Evolutionary conservation across 1,140 invertebrate species (phyloP).

Genomic region (Delia radicum): DNA sequence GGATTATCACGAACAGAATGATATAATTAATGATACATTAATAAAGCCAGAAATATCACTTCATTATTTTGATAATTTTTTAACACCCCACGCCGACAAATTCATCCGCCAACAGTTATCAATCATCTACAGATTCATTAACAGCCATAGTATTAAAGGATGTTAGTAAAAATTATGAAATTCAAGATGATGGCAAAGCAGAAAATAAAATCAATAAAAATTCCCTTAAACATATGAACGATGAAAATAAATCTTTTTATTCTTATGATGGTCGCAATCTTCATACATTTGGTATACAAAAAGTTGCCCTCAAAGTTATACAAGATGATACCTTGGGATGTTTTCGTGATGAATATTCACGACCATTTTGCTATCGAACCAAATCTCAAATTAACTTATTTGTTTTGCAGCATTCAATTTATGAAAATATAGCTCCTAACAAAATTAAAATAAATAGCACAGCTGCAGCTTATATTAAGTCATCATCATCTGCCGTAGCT

Average conservation of each 20-base stretch:
- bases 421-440: neutral
- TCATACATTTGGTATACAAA: slow-evolving; percentile 2
- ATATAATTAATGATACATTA: slow-evolving; percentile 28
- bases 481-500: neutral
- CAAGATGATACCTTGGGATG: slow-evolving; percentile 25
- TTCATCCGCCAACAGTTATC: neutral
- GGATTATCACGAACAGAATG: slow-evolving; percentile 22
- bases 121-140: neutral
- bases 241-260: neutral
- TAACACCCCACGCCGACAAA: slow-evolving; percentile 1
- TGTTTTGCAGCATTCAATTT: neutral
- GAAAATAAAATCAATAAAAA: neutral
- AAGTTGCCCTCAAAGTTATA: slow-evolving; percentile 10
- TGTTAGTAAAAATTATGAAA: neutral
- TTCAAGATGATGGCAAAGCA: neutral
- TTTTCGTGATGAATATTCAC: slow-evolving; percentile 28
- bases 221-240: neutral
- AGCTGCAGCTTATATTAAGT: neutral
- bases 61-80: slow-evolving; percentile 25
- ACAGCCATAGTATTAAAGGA: slow-evolving; percentile 7
- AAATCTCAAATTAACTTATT: slow-evolving; percentile 31
- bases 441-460: neutral
- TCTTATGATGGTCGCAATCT: slow-evolving; percentile 26
- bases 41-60: slow-evolving; percentile 28
- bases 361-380: slow-evolving; percentile 25